Conservation (phyloP, 2,113 vertebrate species). For the Mobula birostris region DNA sequence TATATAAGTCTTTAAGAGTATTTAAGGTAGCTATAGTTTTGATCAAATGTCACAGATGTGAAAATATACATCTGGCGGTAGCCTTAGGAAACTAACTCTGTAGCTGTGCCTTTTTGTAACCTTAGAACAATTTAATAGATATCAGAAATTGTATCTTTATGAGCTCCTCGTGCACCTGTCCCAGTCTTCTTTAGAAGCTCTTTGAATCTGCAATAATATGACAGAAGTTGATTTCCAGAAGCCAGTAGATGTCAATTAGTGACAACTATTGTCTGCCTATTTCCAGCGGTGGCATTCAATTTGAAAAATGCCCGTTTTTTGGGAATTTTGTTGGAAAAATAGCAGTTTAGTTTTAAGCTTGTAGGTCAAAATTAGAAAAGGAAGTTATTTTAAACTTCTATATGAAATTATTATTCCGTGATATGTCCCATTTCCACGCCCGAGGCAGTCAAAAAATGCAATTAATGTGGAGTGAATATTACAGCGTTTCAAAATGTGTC, state of each 20-base stretch:
- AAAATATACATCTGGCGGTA: neutral
- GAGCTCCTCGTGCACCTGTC: neutral
- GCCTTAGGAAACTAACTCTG: neutral
- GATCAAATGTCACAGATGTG: neutral
- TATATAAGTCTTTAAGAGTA: neutral
- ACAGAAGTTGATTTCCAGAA: neutral
- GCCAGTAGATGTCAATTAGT: neutral
- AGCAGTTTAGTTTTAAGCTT: neutral
- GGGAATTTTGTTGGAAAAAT: neutral
- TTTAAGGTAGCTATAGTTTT: neutral
- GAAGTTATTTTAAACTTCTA: neutral
- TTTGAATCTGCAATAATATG: neutral
- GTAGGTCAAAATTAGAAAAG: neutral
- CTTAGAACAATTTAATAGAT: slow-evolving; percentile 13
- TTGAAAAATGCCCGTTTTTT: neutral
- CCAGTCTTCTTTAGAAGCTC: neutral
- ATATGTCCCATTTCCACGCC: neutral
- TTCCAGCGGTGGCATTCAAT: neutral
- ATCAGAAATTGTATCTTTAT: slow-evolving; percentile 7
- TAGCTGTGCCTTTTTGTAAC: neutral
- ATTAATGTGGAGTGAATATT: slow-evolving; percentile 1
- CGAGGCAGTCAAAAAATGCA: neutral
- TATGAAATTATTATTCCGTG: neutral
- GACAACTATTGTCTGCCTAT: neutral
- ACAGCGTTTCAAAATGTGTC: slow-evolving; percentile 17